Evolutionary conservation across 2,797 vertebrate genomes (phyloP).

Genomic region (Labeo calbasu): DNA sequence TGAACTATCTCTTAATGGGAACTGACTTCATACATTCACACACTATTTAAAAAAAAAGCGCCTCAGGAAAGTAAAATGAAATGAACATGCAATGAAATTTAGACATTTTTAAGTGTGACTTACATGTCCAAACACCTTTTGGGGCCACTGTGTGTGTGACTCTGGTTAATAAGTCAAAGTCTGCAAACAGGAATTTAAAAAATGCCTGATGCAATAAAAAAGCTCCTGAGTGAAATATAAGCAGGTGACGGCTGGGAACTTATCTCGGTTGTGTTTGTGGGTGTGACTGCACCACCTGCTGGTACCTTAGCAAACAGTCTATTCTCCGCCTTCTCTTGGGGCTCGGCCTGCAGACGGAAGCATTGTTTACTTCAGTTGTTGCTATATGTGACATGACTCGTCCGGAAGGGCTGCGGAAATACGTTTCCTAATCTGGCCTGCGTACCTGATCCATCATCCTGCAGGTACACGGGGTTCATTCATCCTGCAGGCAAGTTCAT

Average conservation of each 20-base stretch:
- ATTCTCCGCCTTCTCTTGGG: conserved; percentile 39
- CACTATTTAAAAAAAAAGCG: background rate
- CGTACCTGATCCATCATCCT: conserved; percentile 38
- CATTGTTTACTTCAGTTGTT: conserved; percentile 52
- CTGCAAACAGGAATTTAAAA: background rate
- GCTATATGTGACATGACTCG: conserved; percentile 51
- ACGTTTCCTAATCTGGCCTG: conserved; percentile 40
- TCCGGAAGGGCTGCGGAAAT: conserved; percentile 43
- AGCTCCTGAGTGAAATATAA: background rate
- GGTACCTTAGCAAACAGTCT: conserved; percentile 36
- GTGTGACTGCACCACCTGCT: conserved; percentile 54
- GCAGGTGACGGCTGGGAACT: background rate
- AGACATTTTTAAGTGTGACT: background rate
- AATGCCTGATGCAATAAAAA: conserved; percentile 25
- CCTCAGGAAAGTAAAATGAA: background rate
- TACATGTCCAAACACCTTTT: background rate
- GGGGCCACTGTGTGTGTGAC: background rate
- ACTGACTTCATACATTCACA: background rate
- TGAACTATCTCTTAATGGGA: background rate
- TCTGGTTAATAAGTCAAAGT: background rate
- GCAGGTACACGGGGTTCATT: conserved; percentile 33
- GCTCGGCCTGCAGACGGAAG: background rate
- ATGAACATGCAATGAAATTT: background rate
- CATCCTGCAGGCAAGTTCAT: conserved; percentile 7
- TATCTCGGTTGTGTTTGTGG: background rate